These are phyloP conservation scores for Drosophila mulleri DNA, from an alignment of 2,888 invertebrate species.

Conservation along the genomic window DNA sequence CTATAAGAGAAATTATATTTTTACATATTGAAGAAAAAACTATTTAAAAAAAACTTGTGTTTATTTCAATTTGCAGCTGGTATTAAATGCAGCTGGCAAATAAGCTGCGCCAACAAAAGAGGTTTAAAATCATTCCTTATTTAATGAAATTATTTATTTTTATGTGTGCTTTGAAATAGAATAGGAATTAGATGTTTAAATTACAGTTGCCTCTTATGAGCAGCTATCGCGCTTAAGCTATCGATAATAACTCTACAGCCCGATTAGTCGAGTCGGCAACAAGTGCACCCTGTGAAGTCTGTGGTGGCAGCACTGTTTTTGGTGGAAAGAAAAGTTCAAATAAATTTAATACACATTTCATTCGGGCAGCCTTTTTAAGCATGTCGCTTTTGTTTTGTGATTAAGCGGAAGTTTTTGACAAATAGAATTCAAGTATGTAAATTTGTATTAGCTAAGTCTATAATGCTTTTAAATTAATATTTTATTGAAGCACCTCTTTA, in stretches of 20 bases:
- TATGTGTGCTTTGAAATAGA: not conserved
- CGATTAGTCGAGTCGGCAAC: not conserved
- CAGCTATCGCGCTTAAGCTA: not conserved
- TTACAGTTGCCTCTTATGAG: not conserved
- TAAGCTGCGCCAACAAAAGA: not conserved
- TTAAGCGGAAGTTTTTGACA: not conserved
- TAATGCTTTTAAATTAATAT: not conserved
- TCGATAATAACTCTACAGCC: not conserved
- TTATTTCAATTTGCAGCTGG: not conserved
- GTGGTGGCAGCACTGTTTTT: not conserved
- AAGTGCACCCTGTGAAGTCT: not conserved
- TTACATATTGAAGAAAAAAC: constrained; percentile 25
- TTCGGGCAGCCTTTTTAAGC: not conserved
- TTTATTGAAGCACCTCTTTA: not conserved
- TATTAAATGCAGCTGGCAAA: not conserved
- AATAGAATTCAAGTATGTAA: not conserved
- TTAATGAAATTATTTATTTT: not conserved
- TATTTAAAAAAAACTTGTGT: not conserved
- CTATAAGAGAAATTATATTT: constrained; percentile 38
- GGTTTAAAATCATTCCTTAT: not conserved
- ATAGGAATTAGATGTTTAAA: not conserved
- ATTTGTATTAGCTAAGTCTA: not conserved
- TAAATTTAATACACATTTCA: too few species aligned
- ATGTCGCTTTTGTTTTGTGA: constrained; percentile 3
- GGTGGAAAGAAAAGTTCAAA: not conserved